Base-by-base conservation (phyloP, 2,888 invertebrate species). In the Cosmorhoe ocellata region DNA sequence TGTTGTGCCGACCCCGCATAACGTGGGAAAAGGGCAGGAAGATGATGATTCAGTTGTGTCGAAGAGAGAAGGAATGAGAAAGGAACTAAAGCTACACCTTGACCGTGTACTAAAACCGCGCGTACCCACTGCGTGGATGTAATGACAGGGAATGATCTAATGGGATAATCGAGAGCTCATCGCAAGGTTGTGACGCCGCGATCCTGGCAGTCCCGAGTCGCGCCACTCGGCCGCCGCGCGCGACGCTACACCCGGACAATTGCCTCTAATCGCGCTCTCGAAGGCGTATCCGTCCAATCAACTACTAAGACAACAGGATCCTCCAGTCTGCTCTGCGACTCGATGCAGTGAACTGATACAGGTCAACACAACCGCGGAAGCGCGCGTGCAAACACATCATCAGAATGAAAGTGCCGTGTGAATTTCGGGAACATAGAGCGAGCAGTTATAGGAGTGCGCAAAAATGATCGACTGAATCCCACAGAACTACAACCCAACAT, bases 211-310 rank as follows among this genome's bases (percentile, higher is more conserved):
- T 79, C 71, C 76, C 74, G 79, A 75, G 74, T 67, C 73, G 69
- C 71, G 74, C 67, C 72, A 67, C 71, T 63, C 71, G 59, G 70
- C 67, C 71, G 73, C 73, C 77, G 81, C 75, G 72, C 66, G 71
- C 72, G 76, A 82, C 79, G 75, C 77, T 77, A 76, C 77, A 69
- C 73, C 73, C 70, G 71, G 65, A 76, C 86, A 88, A 89, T 89
- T 89, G 87, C 66, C 69, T 75, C 77, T 86, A 89, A 89, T 87
- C 76, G 78, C 67, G 77, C 82, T 85, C 85, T 86, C 84, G 79
- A 81, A 82, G 79, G 79, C 79, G 84, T 84, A 85, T 89, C 88
- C 89, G 86, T 78, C 74, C 84, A 84, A 80, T 83, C 79, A 79
- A 75, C 78, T 78, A 74, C 74, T 81, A 85, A 88, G 87, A 87